Base-by-base conservation (phyloP, 2,113 vertebrate genomes). In the Oncorhynchus nerka region DNA sequence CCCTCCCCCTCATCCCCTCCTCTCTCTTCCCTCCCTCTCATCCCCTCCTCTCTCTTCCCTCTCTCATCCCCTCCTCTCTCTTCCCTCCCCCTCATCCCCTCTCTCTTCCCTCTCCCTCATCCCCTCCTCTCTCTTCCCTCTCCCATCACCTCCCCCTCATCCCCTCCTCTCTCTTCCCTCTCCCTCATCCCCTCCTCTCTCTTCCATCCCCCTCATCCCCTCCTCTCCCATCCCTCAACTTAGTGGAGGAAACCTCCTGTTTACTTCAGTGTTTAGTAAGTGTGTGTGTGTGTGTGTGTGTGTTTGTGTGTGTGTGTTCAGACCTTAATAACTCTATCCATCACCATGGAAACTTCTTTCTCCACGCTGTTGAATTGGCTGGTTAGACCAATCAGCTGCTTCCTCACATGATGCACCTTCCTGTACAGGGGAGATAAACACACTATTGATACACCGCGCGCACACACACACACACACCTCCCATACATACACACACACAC, bases 301-400 rank as follows among this genome's bases (percentile, higher is more conserved):
- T 26, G 1, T 26, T 1, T 28, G 26, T 28, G 28, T 28, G 3
- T 32, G 32, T 32, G 5, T 1, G 26, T 76, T 4, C 74, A 78
- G 92, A 98, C 97, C 95, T 98, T 95, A 85, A 95, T 94, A 81
- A 94, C 92, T 48, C 95, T 91, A 80, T 98, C 95, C 87, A 96
- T 94, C 82, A 97, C 93, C 86, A 96, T 92, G 30, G 95, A 95
- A 4, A 98, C 92, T 78, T 99, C 97, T 90, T 98, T 96, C 91
- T 98, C 96, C 71, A 95, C 95, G 87, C 94, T 94, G 82, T 94
- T 94, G 89, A 96, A 96, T 85, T 98, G 96, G 81, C 90, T 94
- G 3, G 94, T 95, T 71, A 98, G 86, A 15, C 90, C 77, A n/a
- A 96, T 74, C 73, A 98, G 90, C 89, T 98, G 97, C 86, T 98